Evolutionary conservation across 2,113 vertebrate species (phyloP).

Genomic region (Phalacrocorax brasilianus): DNA sequence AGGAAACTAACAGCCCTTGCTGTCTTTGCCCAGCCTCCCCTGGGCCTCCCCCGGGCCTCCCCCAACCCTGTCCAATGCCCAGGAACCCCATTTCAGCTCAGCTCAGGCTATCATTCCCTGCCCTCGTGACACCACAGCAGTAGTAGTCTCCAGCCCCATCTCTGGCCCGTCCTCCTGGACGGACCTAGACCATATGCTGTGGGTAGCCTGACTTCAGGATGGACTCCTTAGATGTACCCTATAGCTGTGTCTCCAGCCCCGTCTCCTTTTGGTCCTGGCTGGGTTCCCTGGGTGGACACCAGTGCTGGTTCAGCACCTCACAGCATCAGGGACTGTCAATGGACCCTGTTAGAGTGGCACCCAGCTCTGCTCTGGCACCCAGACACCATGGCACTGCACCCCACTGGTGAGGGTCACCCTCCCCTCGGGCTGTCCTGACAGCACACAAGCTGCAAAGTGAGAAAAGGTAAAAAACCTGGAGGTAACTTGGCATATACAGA

Average conservation of each 20-base stretch:
- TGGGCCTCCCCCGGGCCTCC: neutral
- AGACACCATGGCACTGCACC: accelerated
- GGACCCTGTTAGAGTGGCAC: neutral
- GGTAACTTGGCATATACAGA: neutral
- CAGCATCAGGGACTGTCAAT: neutral
- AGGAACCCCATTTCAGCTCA: neutral
- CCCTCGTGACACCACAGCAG: neutral
- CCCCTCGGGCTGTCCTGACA: neutral
- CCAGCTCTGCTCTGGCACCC: accelerated
- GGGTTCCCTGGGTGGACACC: neutral
- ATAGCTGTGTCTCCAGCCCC: neutral
- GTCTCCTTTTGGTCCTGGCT: neutral
- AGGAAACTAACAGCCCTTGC: neutral
- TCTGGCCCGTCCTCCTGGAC: neutral
- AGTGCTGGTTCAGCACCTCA: neutral
- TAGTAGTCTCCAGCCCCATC: neutral
- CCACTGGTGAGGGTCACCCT: neutral
- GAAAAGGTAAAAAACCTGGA: neutral
- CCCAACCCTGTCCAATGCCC: too few relatives aligned
- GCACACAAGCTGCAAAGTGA: neutral
- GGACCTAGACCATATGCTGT: neutral
- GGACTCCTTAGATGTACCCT: neutral
- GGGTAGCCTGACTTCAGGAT: neutral
- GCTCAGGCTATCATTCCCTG: neutral
- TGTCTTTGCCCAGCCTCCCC: neutral